Conservation (phyloP, 2,888 invertebrate genomes). For the Branchipolynoe longqiensis region DNA sequence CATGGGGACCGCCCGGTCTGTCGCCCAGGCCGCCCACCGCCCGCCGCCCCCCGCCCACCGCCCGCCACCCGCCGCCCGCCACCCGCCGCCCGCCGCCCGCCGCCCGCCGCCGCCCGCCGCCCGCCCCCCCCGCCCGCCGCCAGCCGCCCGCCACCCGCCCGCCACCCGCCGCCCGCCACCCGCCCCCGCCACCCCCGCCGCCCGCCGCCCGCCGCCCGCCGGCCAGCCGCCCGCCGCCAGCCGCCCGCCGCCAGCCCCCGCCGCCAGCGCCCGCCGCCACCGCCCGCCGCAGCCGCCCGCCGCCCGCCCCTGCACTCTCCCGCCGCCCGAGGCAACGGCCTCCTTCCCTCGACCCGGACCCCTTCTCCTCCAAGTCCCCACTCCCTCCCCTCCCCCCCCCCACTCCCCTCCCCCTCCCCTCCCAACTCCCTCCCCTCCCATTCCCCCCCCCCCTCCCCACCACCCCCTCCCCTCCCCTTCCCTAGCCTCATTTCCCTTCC, state of each 20-base stretch:
- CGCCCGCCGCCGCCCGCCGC: not conserved
- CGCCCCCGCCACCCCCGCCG: not conserved
- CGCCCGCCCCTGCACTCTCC: not conserved
- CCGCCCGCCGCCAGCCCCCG: not conserved
- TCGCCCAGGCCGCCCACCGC: not conserved
- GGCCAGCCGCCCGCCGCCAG: not conserved
- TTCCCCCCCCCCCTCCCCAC: not conserved
- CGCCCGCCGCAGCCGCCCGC: not conserved
- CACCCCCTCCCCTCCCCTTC: not conserved
- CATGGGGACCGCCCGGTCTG: conserved; percentile 34
- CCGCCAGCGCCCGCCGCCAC: not conserved
- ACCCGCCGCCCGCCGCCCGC: not conserved
- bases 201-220: not conserved
- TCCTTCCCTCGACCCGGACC: too few relatives aligned
- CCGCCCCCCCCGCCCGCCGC: not conserved
- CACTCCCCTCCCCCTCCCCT: not conserved
- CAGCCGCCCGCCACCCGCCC: too few relatives aligned
- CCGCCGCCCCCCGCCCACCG: not conserved
- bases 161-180: not conserved
- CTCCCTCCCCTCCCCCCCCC: not conserved
- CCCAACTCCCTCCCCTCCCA: not conserved
- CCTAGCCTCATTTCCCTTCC: not conserved
- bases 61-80: not conserved
- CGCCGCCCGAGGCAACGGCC: not conserved
- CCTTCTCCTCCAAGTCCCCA: not conserved